Percentiles rank a stretch among this genome's conserved stretches.
phyloP scores from a whole-genome alignment of 2,797 vertebrate genomes.

The Mionectes olivaceus region DNA sequence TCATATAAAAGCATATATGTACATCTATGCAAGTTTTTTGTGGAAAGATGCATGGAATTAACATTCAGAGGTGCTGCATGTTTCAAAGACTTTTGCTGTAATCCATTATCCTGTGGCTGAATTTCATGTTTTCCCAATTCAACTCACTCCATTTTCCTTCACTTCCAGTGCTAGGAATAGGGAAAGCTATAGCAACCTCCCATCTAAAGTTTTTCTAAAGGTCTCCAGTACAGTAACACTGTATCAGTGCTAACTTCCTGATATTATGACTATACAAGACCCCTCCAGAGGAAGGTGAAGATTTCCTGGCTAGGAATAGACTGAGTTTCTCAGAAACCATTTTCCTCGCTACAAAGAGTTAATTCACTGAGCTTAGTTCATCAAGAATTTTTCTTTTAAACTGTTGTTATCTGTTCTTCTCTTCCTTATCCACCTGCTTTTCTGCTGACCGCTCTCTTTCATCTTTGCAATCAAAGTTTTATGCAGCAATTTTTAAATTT shows the following conservation, averaged over 20 bases:
- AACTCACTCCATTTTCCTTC: neutral
- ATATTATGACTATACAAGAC: neutral
- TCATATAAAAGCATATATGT: neutral
- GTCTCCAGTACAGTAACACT: neutral
- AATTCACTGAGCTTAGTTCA: neutral
- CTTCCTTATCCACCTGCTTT: neutral
- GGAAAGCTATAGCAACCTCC: neutral
- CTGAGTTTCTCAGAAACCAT: neutral
- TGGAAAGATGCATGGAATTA: neutral
- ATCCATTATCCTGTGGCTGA: neutral
- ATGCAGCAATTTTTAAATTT: neutral
- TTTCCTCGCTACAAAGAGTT: neutral
- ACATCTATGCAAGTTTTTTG: neutral
- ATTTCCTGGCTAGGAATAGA: neutral
- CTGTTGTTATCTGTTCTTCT: neutral
- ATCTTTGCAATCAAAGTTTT: neutral
- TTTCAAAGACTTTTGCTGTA: neutral
- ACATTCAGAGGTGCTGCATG: neutral
- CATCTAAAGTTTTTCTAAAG: neutral
- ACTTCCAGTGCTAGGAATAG: neutral
- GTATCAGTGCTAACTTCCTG: neutral
- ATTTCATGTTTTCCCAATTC: neutral
- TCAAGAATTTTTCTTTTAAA: neutral
- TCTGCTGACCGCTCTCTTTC: neutral
- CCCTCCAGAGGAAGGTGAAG: neutral